These are phyloP conservation scores for Heliconius hermathena DNA, from an alignment of 1,140 invertebrate genomes.

Conservation along the genomic window DNA sequence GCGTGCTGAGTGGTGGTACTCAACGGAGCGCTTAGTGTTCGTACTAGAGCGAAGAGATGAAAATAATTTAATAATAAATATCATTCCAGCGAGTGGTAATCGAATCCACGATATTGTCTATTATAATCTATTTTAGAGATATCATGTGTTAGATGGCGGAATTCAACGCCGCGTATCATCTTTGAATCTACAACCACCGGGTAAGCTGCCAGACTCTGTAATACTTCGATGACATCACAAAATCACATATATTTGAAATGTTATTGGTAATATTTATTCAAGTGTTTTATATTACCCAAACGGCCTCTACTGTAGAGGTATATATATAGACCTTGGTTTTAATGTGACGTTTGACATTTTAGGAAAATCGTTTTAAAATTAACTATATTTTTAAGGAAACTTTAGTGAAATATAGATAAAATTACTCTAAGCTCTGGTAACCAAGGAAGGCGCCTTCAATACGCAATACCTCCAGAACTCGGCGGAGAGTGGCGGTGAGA, in stretches of 20 bases:
- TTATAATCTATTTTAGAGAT: too few relatives aligned
- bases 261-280: constrained; percentile 10
- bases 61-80: too few relatives aligned
- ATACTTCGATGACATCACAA: neutral
- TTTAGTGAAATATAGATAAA: neutral
- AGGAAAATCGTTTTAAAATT: neutral
- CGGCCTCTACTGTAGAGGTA: neutral
- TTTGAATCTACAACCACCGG: neutral
- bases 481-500: too few relatives aligned
- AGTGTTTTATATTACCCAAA: neutral
- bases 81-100: too few relatives aligned
- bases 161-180: neutral
- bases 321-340: neutral
- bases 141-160: neutral
- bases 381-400: neutral
- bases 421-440: too few relatives aligned
- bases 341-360: constrained; percentile 4
- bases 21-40: too few relatives aligned
- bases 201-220: neutral
- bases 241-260: neutral
- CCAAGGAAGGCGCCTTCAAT: too few relatives aligned
- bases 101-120: too few relatives aligned
- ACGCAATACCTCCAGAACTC: too few relatives aligned
- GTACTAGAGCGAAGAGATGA: too few relatives aligned
- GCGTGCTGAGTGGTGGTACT: too few relatives aligned